Evolutionary conservation across 2,113 vertebrate species (phyloP).

Genomic region (Crypturellus undulatus): DNA sequence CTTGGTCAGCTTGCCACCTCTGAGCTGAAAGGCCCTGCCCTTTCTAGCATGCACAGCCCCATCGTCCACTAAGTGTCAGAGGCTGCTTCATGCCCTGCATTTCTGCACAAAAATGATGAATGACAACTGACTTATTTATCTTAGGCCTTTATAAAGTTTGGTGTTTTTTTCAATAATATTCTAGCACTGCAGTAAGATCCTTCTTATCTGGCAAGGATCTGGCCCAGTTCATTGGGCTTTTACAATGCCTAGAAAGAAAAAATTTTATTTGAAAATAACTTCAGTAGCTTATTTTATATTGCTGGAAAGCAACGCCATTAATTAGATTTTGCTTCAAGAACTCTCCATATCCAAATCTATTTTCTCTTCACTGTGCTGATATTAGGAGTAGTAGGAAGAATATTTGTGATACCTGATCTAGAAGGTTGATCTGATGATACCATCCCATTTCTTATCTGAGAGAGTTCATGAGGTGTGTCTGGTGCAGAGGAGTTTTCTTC

Average conservation of each 20-base stretch:
- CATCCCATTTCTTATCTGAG: conserved; percentile 13
- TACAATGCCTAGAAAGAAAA: neutral
- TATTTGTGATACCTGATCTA: conserved; percentile 40
- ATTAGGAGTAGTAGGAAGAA: neutral
- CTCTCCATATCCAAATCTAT: neutral
- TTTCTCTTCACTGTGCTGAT: neutral
- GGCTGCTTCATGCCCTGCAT: neutral
- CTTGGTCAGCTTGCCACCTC: neutral
- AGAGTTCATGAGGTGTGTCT: conserved; percentile 11
- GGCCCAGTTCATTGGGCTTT: neutral
- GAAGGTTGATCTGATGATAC: conserved; percentile 33
- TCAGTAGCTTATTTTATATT: neutral
- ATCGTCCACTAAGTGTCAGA: neutral
- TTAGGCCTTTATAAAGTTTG: neutral
- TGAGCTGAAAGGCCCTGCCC: neutral
- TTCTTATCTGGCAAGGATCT: neutral
- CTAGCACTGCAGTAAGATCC: neutral
- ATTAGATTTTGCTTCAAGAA: neutral
- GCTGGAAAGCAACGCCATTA: neutral
- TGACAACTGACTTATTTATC: neutral
- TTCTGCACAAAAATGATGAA: neutral
- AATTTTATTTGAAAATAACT: neutral
- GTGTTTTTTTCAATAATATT: neutral
- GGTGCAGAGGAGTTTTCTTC: conserved; percentile 40
- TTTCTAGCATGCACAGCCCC: neutral